Base-by-base conservation (phyloP, 2,797 vertebrate species). In the Smutsia gigantea region DNA sequence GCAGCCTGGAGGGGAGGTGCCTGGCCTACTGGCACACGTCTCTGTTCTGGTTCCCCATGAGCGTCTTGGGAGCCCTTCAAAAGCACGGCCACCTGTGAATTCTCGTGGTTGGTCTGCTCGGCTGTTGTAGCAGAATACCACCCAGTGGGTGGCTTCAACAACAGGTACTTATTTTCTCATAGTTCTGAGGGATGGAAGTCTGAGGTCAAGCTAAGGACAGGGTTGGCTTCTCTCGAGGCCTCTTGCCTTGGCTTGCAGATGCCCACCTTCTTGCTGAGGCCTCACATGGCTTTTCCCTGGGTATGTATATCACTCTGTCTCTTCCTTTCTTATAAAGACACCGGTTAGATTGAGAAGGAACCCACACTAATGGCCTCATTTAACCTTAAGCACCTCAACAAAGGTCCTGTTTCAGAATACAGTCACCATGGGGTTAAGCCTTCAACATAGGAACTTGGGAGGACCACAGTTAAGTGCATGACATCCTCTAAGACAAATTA, bases 141-240 rank as follows among this genome's bases (percentile, higher is more conserved):
- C 27, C 25, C 37, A 17, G 46, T 1, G 15, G n/a, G n/a, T 5
- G 17, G 23, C 49, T 46, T 19, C 0, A 51, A 25, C 13, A 2
- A 13, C 13, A 25, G 53, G 3, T 7, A 14, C 31, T 0, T 21
- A 10, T 37, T 12, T 17, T 53, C 19, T 64, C n/a, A 0, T 18
- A 2, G 8, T 7, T 63, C 69, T 27, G 13, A 29, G 37, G 66
- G 9, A 4, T 1, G n/a, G 51, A 42, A n/a, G 14, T 19, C 15
- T 4, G 2, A 39, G 17, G 17, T 1, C 6, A 2, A 11, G 3
- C 34, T 15, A 21, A 1, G 0, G 0, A 21, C 6, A 0, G 42
- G 34, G 18, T 2, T 39, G 72, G 27, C 1, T n/a, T 23, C 23
- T 13, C 15, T 53, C 0, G 19, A 69, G 21, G 37, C 7, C 37